Evolutionary conservation across 2,113 vertebrate genomes (phyloP), one percentile per base, ranked within the genome.

Genomic region (Bubo bubo): DNA sequence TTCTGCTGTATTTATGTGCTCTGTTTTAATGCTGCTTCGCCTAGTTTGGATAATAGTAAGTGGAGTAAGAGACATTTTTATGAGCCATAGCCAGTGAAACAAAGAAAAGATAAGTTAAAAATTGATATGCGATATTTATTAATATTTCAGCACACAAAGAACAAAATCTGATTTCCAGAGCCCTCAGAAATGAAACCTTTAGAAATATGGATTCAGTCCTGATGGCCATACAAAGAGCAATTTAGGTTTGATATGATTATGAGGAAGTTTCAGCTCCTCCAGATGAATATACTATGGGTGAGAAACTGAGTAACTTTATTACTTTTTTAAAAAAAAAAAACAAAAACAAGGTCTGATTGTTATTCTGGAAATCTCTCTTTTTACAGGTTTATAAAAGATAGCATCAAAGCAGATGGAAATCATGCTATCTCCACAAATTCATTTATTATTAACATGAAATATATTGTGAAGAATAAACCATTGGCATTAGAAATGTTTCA

Each of bases 1-100:
- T 92, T 93, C 63, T 93, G 55, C 28, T 81, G 39, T 75, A 75
- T 88, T 96, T 94, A 74, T 86, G 72, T 71, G 63, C 75, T 88
- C 17, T 52, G 55, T 77, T 91, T 88, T 86, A 86, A 80, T 55
- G 47, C 21, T 74, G 30, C 47, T 63, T 77, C 5, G 3, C 79
- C 56, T 90, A 9, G 45, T 77, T 59, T 41, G 55, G 71, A 37
- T 90, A 92, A 80, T 62, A 88, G 75, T 63, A 81, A 79, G 79
- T 35, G 11, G 5, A 88, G 10, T 13, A 77, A 74, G 63, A 94
- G 59, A 58, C 34, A 35, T 86, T 83, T 93, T 94, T 81, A 87
- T 89, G 63, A 90, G 41, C 37, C 16, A 43, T 77, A 63, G 11
- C 14, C 59, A 66, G 41, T 39, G 75, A 95, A 92, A 90, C 59